Base-by-base conservation (phyloP, 2,797 vertebrate species). In the Chromobotia macracanthus region DNA sequence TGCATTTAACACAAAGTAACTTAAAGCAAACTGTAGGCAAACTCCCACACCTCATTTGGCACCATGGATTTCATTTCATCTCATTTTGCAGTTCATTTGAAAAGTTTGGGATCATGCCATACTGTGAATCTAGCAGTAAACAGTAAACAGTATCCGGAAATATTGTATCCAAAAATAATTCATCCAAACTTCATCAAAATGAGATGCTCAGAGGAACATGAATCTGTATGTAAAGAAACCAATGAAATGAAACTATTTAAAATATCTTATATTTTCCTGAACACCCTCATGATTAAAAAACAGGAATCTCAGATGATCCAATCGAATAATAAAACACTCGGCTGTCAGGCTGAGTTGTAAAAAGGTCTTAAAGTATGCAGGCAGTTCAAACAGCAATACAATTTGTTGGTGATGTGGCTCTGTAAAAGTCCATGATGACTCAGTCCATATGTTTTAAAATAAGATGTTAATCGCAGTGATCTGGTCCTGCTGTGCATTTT, bases 1-100 rank as follows among this genome's bases (percentile, higher is more conserved):
- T 31, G 16, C 48, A 53, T 51, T 69, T 19, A 7, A 44, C n/a
- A 76, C 46, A 56, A 63, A n/a, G 46, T 23, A 48, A 48, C 35
- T 58, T 1, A 1, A 21, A 23, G 69, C 8, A 72, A 75, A 53
- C n/a, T 25, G 31, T 38, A 46, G 58, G 16, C 71, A 73, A 41
- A 48, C 41, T 15, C 41, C 44, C 41, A 73, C 35, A 61, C 16
- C 31, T 72, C 19, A 58, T 61, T 73, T 73, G 72, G 41, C 72
- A 61, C 41, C 23, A 31, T n/a, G 13, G 18, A 65, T 75, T 21
- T 38, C 7, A 65, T 56, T 56, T 56, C 9, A 55, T 18, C 19
- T n/a, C 6, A 8, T 53, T 75, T 65, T 65, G 72, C 11, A 48
- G 61, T 44, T 66, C 6, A 41, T 41, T 56, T 41, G 28, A 65